Percentiles rank a stretch among this genome's conserved stretches.
Conservation (phyloP, 2,113 vertebrate species). For the Saimiri boliviensis region DNA sequence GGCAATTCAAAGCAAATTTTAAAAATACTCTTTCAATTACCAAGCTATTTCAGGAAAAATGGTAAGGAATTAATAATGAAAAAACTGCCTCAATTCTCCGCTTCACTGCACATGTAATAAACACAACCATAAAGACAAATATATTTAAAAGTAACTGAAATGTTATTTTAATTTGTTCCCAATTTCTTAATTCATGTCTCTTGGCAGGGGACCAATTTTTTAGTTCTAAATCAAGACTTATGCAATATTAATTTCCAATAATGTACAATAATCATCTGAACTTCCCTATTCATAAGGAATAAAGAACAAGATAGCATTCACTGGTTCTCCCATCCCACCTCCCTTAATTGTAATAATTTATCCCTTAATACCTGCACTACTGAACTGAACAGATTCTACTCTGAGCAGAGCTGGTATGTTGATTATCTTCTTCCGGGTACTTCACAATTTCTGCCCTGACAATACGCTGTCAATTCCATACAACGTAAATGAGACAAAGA, state of each 20-base stretch:
- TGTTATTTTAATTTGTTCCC: slow-evolving; percentile 54
- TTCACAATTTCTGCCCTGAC: slow-evolving; percentile 97
- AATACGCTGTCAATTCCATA: slow-evolving; percentile 89
- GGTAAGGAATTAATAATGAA: slow-evolving; percentile 53
- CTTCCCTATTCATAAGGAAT: not conserved
- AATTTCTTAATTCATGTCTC: slow-evolving; percentile 47
- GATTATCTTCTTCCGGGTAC: slow-evolving; percentile 93
- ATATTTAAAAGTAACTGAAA: slow-evolving; percentile 53
- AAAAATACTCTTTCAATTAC: slow-evolving; percentile 51
- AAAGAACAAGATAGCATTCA: slow-evolving; percentile 25
- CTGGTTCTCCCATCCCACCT: not conserved
- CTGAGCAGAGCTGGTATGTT: slow-evolving; percentile 85
- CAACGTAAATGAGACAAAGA: slow-evolving; percentile 76
- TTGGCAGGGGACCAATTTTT: slow-evolving; percentile 51
- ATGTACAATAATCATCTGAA: slow-evolving; percentile 5
- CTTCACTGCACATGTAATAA: slow-evolving; percentile 42
- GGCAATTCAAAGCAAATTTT: slow-evolving; percentile 52
- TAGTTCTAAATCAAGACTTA: slow-evolving; percentile 26
- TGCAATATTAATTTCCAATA: slow-evolving; percentile 35
- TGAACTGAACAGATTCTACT: slow-evolving; percentile 97
- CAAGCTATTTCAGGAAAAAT: slow-evolving; percentile 29
- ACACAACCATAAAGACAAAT: slow-evolving; percentile 53
- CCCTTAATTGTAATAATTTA: not conserved
- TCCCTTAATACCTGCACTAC: slow-evolving; percentile 88
- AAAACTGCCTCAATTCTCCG: slow-evolving; percentile 38